These are phyloP conservation scores for Orchestia grillus DNA, from an alignment of 1,140 invertebrate genomes.

Conservation along the genomic window DNA sequence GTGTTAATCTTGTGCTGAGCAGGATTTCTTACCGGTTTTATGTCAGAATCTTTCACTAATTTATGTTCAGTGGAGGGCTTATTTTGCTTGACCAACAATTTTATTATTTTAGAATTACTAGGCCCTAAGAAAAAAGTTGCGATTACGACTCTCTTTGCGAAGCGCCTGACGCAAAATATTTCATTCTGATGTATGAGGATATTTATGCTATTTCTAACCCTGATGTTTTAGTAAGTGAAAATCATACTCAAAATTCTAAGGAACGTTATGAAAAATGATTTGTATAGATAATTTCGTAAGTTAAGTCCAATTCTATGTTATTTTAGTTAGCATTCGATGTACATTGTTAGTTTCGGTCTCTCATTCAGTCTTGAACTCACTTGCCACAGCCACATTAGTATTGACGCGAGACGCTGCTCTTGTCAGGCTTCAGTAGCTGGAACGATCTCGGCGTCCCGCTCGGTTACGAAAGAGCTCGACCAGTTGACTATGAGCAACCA, in stretches of 20 bases:
- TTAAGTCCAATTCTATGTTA: too few species aligned
- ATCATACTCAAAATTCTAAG: neutral
- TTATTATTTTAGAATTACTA: neutral
- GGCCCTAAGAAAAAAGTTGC: neutral
- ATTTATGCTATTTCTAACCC: neutral
- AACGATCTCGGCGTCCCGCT: neutral
- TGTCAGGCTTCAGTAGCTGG: neutral
- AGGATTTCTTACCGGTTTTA: too few species aligned
- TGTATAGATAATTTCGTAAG: too few species aligned
- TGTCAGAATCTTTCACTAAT: too few species aligned
- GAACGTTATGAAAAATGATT: too few species aligned
- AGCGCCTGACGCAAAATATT: neutral
- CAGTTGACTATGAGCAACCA: neutral
- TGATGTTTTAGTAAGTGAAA: neutral
- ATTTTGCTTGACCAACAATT: too few species aligned
- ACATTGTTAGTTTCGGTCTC: neutral
- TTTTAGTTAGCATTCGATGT: neutral
- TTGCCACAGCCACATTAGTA: neutral
- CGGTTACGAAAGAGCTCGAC: neutral
- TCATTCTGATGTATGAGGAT: too few species aligned
- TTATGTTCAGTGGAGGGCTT: too few species aligned
- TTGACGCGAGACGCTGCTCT: neutral
- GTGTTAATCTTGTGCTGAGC: too few species aligned
- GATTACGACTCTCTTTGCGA: neutral
- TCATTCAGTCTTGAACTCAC: neutral